Evolutionary conservation across 2,797 vertebrate species (phyloP), one percentile per base, ranked within the genome.

Genomic region (Muraenolepis orangiensis): DNA sequence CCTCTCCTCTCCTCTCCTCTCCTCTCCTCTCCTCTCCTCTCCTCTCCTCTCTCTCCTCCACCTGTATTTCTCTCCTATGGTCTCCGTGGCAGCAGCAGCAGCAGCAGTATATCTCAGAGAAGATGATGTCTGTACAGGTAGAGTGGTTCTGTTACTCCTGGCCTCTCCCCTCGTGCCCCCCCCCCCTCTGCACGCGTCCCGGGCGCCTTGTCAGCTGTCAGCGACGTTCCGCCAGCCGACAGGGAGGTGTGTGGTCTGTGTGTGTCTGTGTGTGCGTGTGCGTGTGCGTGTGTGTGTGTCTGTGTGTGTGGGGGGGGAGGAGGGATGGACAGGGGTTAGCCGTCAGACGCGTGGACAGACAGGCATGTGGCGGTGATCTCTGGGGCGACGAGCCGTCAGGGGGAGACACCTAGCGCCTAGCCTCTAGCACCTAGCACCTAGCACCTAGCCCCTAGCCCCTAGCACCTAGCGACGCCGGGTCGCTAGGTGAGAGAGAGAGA

Each of bases 161-260:
- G 95, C 95, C 93, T 91, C 91, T 57, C 51, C 51, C 51, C 51
- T 57, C 51, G n/a, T 93, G 90, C 91, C 23, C 51, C 51, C 51
- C 51, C 23, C 51, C 6, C 51, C 51, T n/a, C 51, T 7, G 20
- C 20, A 23, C 81, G 93, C 92, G 93, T 95, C 95, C 94, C 94
- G 92, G 95, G 95, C 94, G 95, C 89, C 93, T 88, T 95, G 94
- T 96, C 95, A 96, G 91, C 96, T 98, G 97, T 98, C 98, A 98
- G 94, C 95, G 93, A 91, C 93, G 94, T 94, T 87, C 93, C 92
- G 92, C 14, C 90, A 91, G 94, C 94, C 97, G 96, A 96, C 94
- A 94, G 94, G 92, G 95, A 95, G 94, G 51, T 57, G 51, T 23
- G 51, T 57, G 51, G 42, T 51, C 16, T 51, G 42, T 51, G 42